Conservation (phyloP, 1,140 invertebrate genomes). For the Bathynomus jamesi region DNA sequence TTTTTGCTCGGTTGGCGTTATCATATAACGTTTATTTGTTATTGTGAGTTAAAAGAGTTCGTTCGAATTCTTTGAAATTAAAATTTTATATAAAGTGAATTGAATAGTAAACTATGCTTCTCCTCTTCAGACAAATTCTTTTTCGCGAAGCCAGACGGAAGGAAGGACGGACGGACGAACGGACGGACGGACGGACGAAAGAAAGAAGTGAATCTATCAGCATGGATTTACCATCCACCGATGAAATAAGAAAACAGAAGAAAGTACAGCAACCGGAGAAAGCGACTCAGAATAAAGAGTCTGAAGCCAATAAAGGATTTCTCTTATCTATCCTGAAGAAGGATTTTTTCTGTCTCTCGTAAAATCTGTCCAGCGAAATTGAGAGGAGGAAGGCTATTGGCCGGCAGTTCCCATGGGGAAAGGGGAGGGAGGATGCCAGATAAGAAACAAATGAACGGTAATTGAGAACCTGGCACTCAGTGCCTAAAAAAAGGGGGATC, state of each 20-base stretch:
- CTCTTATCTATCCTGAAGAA: background rate
- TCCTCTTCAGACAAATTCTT: too few relatives aligned
- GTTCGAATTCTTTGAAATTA: too few relatives aligned
- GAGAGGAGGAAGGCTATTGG: background rate
- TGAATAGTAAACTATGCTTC: too few relatives aligned
- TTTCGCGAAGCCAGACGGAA: background rate
- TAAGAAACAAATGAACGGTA: background rate
- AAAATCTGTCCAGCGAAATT: background rate
- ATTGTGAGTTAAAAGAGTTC: too few relatives aligned
- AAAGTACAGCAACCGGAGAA: background rate
- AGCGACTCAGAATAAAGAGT: background rate
- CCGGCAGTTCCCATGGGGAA: background rate
- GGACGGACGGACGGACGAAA: background rate
- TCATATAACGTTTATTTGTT: too few relatives aligned
- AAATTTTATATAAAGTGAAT: too few relatives aligned
- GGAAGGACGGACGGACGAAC: background rate
- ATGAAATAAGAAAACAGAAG: background rate
- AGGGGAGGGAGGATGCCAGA: background rate
- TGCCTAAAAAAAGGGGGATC: background rate
- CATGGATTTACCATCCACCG: too few relatives aligned
- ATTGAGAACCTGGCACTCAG: background rate
- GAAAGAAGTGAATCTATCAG: background rate
- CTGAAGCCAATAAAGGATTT: background rate
- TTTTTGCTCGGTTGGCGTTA: too few relatives aligned
- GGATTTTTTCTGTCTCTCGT: background rate